A percentile compares a stretch with the other conserved stretches of the same genome.
These are phyloP conservation scores for Nemotelus pantherinus DNA, from an alignment of 2,888 invertebrate genomes.

Conservation along the genomic window DNA sequence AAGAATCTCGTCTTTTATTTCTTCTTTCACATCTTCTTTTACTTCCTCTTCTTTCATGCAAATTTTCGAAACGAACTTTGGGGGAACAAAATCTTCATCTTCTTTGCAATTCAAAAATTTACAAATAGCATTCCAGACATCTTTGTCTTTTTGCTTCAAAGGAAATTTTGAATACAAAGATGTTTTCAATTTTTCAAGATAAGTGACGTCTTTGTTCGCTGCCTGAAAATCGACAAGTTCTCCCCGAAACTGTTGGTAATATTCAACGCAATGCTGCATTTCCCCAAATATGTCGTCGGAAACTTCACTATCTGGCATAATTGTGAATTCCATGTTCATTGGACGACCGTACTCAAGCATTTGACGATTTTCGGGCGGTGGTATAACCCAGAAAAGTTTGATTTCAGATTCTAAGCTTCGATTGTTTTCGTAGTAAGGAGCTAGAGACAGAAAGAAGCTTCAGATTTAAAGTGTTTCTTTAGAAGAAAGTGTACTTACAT, in stretches of 20 bases:
- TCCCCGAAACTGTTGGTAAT: conserved; percentile 75
- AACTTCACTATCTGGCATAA: conserved; percentile 82
- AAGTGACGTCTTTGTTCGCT: conserved; percentile 69
- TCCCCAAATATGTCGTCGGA: conserved; percentile 84
- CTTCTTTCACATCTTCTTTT: conserved; percentile 51
- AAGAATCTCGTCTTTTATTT: conserved; percentile 51
- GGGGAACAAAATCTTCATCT: conserved; percentile 74
- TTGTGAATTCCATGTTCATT: conserved; percentile 87
- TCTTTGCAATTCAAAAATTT: conserved; percentile 78
- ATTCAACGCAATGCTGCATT: conserved; percentile 86
- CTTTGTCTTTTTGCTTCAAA: conserved; percentile 78
- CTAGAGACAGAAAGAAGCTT: conserved; percentile 66
- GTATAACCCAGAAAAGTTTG: conserved; percentile 92
- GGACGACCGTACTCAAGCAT: conserved; percentile 89
- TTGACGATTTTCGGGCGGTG: conserved; percentile 92
- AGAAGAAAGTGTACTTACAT: conserved; percentile 71
- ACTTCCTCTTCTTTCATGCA: conserved; percentile 59
- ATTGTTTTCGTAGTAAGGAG: conserved; percentile 84
- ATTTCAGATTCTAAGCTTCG: conserved; percentile 83
- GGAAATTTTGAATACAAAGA: conserved; percentile 85
- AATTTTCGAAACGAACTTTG: conserved; percentile 62
- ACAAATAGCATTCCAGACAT: conserved; percentile 81
- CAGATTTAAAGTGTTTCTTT: background rate
- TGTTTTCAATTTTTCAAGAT: conserved; percentile 85
- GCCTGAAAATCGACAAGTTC: conserved; percentile 74